Evolutionary conservation across 2,797 vertebrate genomes (phyloP).

Genomic region (Clarias fuscus): DNA sequence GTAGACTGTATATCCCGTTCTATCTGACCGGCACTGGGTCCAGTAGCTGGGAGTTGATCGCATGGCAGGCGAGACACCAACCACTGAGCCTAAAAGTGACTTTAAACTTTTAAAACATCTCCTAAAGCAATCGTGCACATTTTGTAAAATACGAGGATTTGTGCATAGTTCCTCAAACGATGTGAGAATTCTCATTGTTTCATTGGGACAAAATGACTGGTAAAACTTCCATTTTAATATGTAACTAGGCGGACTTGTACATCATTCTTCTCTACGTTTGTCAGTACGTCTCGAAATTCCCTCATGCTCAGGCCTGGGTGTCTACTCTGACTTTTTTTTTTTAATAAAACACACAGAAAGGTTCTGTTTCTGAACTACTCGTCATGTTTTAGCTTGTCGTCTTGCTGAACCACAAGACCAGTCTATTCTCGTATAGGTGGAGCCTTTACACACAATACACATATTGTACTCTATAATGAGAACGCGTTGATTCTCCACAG

Average conservation of each 20-base stretch:
- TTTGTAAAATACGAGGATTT: neutral
- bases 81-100: no score
- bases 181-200: no score
- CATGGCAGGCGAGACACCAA: no score
- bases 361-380: neutral
- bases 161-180: no score
- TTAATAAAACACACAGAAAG: no score
- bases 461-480: neutral
- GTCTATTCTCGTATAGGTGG: neutral
- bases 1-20: no score
- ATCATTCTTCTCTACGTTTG: neutral
- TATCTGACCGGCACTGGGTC: no score
- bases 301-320: no score
- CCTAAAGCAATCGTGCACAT: neutral
- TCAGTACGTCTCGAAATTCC: neutral
- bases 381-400: neutral
- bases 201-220: neutral
- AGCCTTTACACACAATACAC: no score
- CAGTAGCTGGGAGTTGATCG: no score
- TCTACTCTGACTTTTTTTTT: no score
- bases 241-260: neutral
- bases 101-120: neutral
- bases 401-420: neutral
- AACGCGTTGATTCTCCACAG: no score
- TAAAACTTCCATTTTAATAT: neutral